These are phyloP conservation scores for Anagyrus pseudococci DNA, from an alignment of 2,888 invertebrate genomes.

Conservation along the genomic window DNA sequence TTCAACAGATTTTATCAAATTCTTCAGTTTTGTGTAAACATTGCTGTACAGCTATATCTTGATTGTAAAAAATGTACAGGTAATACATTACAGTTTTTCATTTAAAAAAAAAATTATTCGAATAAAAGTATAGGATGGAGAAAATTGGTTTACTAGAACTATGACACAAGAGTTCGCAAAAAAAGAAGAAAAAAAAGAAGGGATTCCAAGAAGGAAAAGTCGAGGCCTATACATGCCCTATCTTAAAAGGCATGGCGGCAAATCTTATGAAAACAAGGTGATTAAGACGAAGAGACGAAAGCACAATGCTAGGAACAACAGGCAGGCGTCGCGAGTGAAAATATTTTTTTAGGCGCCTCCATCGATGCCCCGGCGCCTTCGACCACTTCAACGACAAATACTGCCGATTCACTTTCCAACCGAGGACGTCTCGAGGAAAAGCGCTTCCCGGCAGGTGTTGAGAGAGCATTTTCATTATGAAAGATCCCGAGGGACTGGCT, in stretches of 20 bases:
- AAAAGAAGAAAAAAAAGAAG: constrained; percentile 6
- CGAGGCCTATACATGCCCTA: constrained; percentile 1
- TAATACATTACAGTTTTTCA: too few relatives aligned
- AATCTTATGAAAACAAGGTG: constrained; percentile 27
- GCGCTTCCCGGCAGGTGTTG: constrained; percentile 15
- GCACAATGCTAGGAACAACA: too few relatives aligned
- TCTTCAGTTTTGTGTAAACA: too few relatives aligned
- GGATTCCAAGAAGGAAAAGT: constrained; percentile 7
- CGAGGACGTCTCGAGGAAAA: background rate
- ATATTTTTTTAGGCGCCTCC: constrained; percentile 43
- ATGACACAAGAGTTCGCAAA: background rate
- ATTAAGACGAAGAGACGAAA: too few relatives aligned
- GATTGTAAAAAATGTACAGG: too few relatives aligned
- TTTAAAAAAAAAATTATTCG: too few relatives aligned
- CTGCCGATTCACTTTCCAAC: background rate
- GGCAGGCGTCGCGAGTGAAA: constrained; percentile 32
- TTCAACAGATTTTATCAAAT: too few relatives aligned
- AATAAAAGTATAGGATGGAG: too few relatives aligned
- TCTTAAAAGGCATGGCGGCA: constrained; percentile 1
- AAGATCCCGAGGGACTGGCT: background rate
- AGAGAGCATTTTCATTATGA: background rate
- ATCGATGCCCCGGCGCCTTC: background rate
- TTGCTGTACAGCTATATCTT: too few relatives aligned
- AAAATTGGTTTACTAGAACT: too few relatives aligned
- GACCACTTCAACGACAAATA: background rate